phyloP scores from a whole-genome alignment of 92 coral and sea anemone species.

The Palythoa grandiflora region DNA sequence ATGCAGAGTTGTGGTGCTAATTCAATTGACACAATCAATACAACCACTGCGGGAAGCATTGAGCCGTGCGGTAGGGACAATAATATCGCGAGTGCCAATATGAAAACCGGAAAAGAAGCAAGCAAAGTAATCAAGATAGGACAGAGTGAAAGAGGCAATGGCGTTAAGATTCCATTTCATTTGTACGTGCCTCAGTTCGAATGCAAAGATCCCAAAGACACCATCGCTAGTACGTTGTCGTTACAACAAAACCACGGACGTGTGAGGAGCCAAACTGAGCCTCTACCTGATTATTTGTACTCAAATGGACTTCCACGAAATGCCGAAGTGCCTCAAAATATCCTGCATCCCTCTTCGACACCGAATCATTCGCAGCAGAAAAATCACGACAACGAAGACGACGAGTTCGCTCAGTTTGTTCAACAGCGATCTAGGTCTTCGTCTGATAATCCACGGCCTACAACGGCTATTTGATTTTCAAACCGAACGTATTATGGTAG shows the following conservation, averaged over 20 bases:
- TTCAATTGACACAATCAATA: neutral
- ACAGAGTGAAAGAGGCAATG: neutral
- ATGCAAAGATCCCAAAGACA: neutral
- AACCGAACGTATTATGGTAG: neutral
- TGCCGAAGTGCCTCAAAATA: neutral
- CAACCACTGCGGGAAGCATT: neutral
- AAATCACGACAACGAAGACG: slow-evolving; percentile 64
- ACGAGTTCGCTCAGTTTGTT: slow-evolving; percentile 83
- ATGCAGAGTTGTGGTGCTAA: neutral
- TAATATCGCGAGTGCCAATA: neutral
- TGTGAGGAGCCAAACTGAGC: slow-evolving; percentile 60
- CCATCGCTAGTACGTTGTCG: neutral
- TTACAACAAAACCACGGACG: slow-evolving; percentile 56
- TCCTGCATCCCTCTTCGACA: neutral
- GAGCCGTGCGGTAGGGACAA: slow-evolving; percentile 1
- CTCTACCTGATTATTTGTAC: slow-evolving; percentile 20
- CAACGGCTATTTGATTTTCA: neutral
- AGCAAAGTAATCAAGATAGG: neutral
- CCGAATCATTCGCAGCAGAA: slow-evolving; percentile 7
- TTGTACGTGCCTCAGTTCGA: slow-evolving; percentile 22
- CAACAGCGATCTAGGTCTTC: slow-evolving; percentile 68
- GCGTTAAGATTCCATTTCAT: slow-evolving; percentile 22
- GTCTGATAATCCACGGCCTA: slow-evolving; percentile 16
- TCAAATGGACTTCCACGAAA: slow-evolving; percentile 1
- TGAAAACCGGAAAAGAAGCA: neutral